phyloP scores from a whole-genome alignment of 2,888 invertebrate species.

The Leptinotarsa peninsularis region DNA sequence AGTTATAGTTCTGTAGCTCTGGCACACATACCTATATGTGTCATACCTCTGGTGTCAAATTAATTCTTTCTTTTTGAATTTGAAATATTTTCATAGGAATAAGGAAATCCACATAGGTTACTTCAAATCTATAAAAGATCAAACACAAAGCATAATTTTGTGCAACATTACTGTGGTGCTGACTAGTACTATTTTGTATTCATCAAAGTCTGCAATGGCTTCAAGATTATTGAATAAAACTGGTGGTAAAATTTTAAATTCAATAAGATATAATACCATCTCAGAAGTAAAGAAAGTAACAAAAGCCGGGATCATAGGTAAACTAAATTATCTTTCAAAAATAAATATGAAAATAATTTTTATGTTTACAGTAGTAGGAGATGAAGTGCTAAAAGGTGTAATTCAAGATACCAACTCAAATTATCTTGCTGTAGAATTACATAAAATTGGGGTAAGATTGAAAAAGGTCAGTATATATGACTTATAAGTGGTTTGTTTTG shows the following conservation, averaged over 20 bases:
- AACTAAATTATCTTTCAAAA: conserved; percentile 12
- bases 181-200: neutral
- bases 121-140: too few relatives aligned
- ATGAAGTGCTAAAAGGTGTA: conserved; percentile 81
- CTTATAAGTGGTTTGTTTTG: neutral
- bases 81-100: too few relatives aligned
- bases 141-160: too few relatives aligned
- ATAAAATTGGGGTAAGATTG: conserved; percentile 74
- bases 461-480: conserved; percentile 64
- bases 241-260: neutral
- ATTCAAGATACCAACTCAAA: conserved; percentile 77
- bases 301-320: conserved; percentile 58
- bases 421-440: conserved; percentile 72
- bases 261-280: neutral
- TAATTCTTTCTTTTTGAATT: too few relatives aligned
- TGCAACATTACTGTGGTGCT: too few relatives aligned
- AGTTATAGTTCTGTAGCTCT: too few relatives aligned
- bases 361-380: conserved; percentile 74
- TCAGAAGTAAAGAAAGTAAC: conserved; percentile 33
- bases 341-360: conserved; percentile 19
- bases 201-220: neutral
- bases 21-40: too few relatives aligned
- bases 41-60: too few relatives aligned
- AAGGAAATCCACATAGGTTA: too few relatives aligned
- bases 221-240: conserved; percentile 9